phyloP scores from a whole-genome alignment of 2,888 invertebrate species.

The Stenchaetothrips biformis region DNA sequence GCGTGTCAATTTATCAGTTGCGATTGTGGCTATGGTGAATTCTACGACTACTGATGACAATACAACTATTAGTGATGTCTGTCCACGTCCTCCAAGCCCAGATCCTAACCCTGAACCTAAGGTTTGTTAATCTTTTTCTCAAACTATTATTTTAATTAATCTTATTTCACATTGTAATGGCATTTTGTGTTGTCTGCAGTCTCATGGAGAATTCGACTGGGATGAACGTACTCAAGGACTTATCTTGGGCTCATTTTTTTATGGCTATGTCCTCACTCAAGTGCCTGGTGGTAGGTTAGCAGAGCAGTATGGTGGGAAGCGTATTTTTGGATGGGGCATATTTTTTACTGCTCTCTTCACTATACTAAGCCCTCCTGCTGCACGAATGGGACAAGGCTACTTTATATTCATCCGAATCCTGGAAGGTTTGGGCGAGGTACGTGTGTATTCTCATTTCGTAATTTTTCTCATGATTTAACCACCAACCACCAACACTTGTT shows the following conservation, averaged over 20 bases:
- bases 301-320: slow-evolving; percentile 50
- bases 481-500: neutral
- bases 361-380: slow-evolving; percentile 47
- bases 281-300: slow-evolving; percentile 49
- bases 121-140: neutral
- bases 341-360: slow-evolving; percentile 46
- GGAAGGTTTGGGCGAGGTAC: slow-evolving; percentile 51
- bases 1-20: slow-evolving; percentile 52
- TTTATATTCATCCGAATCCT: slow-evolving; percentile 46
- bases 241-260: slow-evolving; percentile 49
- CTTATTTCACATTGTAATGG: neutral
- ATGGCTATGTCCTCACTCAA: slow-evolving; percentile 49
- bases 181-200: neutral
- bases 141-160: neutral
- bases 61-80: neutral
- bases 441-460: neutral
- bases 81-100: neutral
- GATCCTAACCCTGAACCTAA: neutral
- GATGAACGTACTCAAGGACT: slow-evolving; percentile 44
- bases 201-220: slow-evolving; percentile 44
- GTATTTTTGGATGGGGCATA: slow-evolving; percentile 46
- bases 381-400: slow-evolving; percentile 43
- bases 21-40: slow-evolving; percentile 52
- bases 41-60: slow-evolving; percentile 40
- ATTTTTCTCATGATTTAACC: neutral